Base-by-base conservation (phyloP, 2,113 vertebrate species). In the Alouatta palliata region DNA sequence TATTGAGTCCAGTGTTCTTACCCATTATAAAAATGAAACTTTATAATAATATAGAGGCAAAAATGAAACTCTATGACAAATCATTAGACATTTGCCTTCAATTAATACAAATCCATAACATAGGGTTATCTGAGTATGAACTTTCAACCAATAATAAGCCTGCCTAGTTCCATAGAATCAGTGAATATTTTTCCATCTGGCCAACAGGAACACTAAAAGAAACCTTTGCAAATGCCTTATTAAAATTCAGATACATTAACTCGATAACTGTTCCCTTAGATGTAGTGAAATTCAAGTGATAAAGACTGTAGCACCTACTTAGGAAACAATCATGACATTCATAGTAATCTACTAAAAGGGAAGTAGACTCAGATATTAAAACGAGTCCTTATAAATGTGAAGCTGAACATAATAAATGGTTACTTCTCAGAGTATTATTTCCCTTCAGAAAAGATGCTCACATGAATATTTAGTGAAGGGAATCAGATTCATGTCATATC, bases 231-330 rank as follows among this genome's bases (percentile, higher is more conserved):
- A 95, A 91, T 54, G 6, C 5, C 37, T 35, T 83, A 61, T 7
- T 76, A 77, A 95, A 90, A 94, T 90, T 25, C 32, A 45, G 14
- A 83, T 37, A 96, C 7, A 73, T 37, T 37, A 90, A 90, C 11
- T 87, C 30, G 11, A 6, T 45, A 35, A 37, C 10, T 68, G 94
- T 87, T 79, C 8, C 20, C 17, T 87, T 66, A 45, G 4, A 75
- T 76, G 61, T 17, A 80, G 43, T 30, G 20, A 81, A 83, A 87
- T 75, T 52, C 9, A 49, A 88, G 49, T n/a, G 1, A 20, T 87
- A 70, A 90, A 77, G 8, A 49, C 10, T 47, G 0, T 35, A 84
- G 21, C 4, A 61, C 5, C n/a, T 76, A 81, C 37, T 52, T 93
- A 32, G 88, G 6, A n/a, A 96, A 81, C 40, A 95, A 66, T 58